Conservation (phyloP, 1,140 invertebrate genomes). For the Piezodorus guildinii region DNA sequence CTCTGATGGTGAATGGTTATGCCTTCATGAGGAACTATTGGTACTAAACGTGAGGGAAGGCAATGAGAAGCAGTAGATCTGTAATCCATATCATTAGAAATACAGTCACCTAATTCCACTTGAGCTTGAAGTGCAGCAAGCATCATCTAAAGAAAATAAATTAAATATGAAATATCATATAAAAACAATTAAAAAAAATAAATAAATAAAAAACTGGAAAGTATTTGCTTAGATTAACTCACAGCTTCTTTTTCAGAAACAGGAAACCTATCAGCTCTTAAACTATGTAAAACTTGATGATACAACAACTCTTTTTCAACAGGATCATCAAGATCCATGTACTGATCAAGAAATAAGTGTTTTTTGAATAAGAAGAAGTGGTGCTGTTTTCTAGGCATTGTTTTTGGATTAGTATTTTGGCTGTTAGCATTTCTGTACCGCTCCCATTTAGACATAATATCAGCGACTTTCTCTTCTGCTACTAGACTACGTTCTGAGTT, state of each 20-base stretch:
- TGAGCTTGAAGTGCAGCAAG: conserved; percentile 86
- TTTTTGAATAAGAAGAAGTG: conserved; percentile 78
- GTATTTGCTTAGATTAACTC: conserved; percentile 6
- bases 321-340: conserved; percentile 69
- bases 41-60: conserved; percentile 65
- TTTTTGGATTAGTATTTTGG: conserved; percentile 31
- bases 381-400: conserved; percentile 34
- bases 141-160: conserved; percentile 57
- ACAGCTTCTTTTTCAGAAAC: conserved; percentile 32
- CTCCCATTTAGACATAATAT: conserved; percentile 94
- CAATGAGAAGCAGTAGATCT: conserved; percentile 64
- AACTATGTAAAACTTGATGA: conserved; percentile 83
- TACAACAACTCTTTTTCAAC: conserved; percentile 94
- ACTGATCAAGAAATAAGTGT: conserved; percentile 80
- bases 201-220: neutral
- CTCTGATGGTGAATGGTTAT: conserved; percentile 79
- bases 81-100: conserved; percentile 56
- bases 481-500: conserved; percentile 70
- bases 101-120: conserved; percentile 76
- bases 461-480: conserved; percentile 78
- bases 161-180: too few species aligned
- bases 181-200: too few species aligned
- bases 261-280: conserved; percentile 66
- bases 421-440: conserved; percentile 53
- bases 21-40: conserved; percentile 59